Conservation (phyloP, 1,140 invertebrate genomes). For the Pseudachorutes palmiensis region DNA sequence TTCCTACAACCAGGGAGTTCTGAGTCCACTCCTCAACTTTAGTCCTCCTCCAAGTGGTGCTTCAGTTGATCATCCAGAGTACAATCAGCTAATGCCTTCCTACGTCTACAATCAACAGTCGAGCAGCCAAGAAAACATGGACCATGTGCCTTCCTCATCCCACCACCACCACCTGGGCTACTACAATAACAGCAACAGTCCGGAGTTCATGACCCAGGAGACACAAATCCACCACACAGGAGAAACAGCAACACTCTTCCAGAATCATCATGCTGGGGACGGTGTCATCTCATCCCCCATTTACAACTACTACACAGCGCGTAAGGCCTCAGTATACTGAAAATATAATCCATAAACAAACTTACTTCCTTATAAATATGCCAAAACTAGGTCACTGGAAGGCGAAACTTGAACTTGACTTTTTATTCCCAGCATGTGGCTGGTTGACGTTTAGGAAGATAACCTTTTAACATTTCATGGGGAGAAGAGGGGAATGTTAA, state of each 20-base stretch:
- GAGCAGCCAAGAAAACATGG: neutral
- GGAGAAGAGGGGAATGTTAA: too few relatives aligned
- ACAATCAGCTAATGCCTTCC: conserved; percentile 35
- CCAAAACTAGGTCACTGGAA: too few relatives aligned
- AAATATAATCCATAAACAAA: neutral
- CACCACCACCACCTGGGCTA: neutral
- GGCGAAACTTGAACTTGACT: too few relatives aligned
- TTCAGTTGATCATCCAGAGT: conserved; percentile 22
- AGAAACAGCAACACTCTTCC: neutral
- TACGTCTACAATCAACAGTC: neutral
- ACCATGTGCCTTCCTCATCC: neutral
- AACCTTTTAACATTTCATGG: too few relatives aligned
- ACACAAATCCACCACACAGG: neutral
- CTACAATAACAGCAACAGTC: neutral
- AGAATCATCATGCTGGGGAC: neutral
- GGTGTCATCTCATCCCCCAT: conserved; percentile 5
- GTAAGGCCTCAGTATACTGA: conserved; percentile 21
- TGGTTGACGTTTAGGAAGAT: too few relatives aligned
- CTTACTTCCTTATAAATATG: neutral
- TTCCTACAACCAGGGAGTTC: conserved; percentile 1
- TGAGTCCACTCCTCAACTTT: neutral
- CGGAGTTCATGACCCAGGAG: neutral
- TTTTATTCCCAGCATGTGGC: too few relatives aligned
- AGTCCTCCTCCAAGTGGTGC: conserved; percentile 2
- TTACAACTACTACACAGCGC: conserved; percentile 29